Conservation (phyloP, 2,113 vertebrate species). For the Boulengerochromis microlepis region DNA sequence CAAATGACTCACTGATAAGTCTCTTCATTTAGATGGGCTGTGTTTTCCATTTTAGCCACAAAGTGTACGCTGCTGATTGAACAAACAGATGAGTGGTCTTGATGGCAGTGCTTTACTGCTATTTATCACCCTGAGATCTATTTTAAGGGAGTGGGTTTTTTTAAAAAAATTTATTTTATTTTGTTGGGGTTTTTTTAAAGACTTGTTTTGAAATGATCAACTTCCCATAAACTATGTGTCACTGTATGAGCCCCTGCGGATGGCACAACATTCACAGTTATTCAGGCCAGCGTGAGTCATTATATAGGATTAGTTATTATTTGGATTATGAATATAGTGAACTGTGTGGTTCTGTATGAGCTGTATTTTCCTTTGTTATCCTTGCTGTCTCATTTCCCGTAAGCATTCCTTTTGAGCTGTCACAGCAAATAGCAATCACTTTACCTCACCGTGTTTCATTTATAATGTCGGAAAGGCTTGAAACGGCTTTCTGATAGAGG, state of each 20-base stretch:
- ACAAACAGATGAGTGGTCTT: not conserved
- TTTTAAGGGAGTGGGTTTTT: not conserved
- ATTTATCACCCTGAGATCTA: not conserved
- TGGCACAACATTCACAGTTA: not conserved
- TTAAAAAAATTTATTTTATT: fast-evolving
- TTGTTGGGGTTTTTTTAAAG: not conserved
- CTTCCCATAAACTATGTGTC: not conserved
- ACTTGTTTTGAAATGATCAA: not conserved
- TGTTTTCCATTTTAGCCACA: not conserved
- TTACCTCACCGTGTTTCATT: not conserved
- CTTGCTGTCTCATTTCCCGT: conserved; percentile 55
- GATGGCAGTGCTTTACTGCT: not conserved
- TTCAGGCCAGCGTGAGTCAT: conserved; percentile 7
- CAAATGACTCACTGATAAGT: not conserved
- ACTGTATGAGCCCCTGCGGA: not conserved
- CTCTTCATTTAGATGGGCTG: not conserved
- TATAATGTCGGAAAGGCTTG: not conserved
- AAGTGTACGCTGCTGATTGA: not conserved
- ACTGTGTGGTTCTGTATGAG: conserved; percentile 2
- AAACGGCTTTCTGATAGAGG: not conserved
- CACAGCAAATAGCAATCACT: not conserved
- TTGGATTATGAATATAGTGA: not conserved
- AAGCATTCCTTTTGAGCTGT: conserved; percentile 23
- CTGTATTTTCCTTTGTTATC: conserved; percentile 51
- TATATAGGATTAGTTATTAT: not conserved